Evolutionary conservation across 2,113 vertebrate species (phyloP), one percentile per base, ranked within the genome.

Genomic region (Lathamus discolor): DNA sequence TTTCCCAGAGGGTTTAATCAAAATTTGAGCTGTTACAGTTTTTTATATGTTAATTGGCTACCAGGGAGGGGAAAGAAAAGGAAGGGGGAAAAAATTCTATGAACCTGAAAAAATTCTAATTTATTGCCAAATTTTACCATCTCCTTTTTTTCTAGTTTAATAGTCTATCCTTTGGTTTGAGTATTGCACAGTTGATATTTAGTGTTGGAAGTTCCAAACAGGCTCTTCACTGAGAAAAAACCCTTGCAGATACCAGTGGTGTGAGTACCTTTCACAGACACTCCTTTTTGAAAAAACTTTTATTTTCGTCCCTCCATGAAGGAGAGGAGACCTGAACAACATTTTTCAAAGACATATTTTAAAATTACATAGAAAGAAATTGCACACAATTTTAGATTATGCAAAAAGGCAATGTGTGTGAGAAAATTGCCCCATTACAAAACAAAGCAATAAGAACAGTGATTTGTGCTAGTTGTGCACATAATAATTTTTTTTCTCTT

Each of bases 281-380:
- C 1, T 62, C 3, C 9, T 23, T 33, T 66, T 59, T 54, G 15
- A 70, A 62, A 70, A 76, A 69, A 0, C 1, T 4, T n/a, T 2
- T 48, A 3, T 75, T 90, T 94, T 85, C 25, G 64, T 77, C 11
- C 3, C 4, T 72, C 11, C 19, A 1, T n/a, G 9, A 69, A 61
- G 48, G 7, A 63, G 7, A 78, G 5, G 7, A 74, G n/a, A 39
- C 4, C 0, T 0, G 17, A 83, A 68, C 11, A 84, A 22, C 7
- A 44, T 19, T 51, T 33, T 55, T 5, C 8, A 29, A 69, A 68
- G 23, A 48, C 1, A 13, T 46, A 49, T 23, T 84, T 69, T 63
- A 4, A 82, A 73, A 29, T 51, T 52, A 10, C 9, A 20, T 11
- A 25, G 7, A 28, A 86, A 90, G 8, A 66, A 90, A 73, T 23